Evolutionary conservation across 2,113 vertebrate genomes (phyloP).

Genomic region (Zosterops pallidus): DNA sequence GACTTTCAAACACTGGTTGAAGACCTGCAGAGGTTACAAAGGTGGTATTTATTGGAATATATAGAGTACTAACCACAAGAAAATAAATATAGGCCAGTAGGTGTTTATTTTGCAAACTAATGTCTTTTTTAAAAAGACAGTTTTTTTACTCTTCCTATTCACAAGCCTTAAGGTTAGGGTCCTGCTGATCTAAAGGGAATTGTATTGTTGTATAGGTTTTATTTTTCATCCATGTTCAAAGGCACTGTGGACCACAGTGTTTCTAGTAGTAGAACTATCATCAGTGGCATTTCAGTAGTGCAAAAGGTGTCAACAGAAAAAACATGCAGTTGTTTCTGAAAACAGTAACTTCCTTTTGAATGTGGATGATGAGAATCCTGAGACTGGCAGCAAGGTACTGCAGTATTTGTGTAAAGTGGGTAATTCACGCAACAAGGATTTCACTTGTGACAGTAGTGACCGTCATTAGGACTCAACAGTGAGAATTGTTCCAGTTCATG

Average conservation of each 20-base stretch:
- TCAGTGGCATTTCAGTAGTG: not conserved
- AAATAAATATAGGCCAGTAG: not conserved
- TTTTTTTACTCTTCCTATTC: not conserved
- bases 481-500: not conserved
- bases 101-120: slow-evolving; percentile 13
- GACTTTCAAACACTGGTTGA: not conserved
- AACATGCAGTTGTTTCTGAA: not conserved
- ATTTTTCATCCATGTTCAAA: not conserved
- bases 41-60: not conserved
- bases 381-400: not conserved
- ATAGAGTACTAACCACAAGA: not conserved
- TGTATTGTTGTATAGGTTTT: not conserved
- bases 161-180: not conserved
- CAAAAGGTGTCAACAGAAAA: not conserved
- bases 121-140: not conserved
- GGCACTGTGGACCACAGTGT: not conserved
- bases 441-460: not conserved
- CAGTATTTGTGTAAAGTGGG: not conserved
- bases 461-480: not conserved
- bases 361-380: not conserved
- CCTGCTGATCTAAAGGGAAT: not conserved
- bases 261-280: not conserved
- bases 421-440: not conserved
- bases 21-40: slow-evolving; percentile 7
- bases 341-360: not conserved